phyloP scores from a whole-genome alignment of 2,797 vertebrate species.

The Tenualosa thibaudeaui region DNA sequence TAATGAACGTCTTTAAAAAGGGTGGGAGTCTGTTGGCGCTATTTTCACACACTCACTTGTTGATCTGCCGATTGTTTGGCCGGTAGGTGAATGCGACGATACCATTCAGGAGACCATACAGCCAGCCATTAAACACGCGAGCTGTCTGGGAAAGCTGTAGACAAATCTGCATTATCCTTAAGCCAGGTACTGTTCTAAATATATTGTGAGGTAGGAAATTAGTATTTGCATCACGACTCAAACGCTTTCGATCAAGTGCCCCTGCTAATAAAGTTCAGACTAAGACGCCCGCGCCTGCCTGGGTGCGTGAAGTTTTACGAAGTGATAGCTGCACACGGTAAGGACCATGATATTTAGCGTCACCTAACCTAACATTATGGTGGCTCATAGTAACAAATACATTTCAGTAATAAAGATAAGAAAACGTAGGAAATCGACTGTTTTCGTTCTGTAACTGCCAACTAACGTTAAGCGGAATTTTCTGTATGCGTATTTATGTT shows the following conservation, averaged over 20 bases:
- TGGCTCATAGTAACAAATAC: too few species aligned
- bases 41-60: neutral
- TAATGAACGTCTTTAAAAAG: neutral
- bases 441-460: too few species aligned
- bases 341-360: neutral
- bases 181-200: neutral
- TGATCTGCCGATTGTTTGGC: neutral
- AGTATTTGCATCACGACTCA: neutral
- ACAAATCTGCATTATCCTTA: neutral
- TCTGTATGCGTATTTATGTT: too few species aligned
- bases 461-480: too few species aligned
- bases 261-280: neutral
- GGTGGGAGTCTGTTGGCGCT: neutral
- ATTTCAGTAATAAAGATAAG: too few species aligned
- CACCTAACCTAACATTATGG: too few species aligned
- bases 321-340: neutral
- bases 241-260: neutral
- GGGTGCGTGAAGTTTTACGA: neutral
- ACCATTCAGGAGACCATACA: neutral
- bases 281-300: neutral
- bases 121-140: neutral
- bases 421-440: too few species aligned
- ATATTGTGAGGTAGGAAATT: too few species aligned
- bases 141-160: neutral
- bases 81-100: neutral